Conservation (phyloP, 2,113 vertebrate genomes). For the Cryptotis parvus region DNA sequence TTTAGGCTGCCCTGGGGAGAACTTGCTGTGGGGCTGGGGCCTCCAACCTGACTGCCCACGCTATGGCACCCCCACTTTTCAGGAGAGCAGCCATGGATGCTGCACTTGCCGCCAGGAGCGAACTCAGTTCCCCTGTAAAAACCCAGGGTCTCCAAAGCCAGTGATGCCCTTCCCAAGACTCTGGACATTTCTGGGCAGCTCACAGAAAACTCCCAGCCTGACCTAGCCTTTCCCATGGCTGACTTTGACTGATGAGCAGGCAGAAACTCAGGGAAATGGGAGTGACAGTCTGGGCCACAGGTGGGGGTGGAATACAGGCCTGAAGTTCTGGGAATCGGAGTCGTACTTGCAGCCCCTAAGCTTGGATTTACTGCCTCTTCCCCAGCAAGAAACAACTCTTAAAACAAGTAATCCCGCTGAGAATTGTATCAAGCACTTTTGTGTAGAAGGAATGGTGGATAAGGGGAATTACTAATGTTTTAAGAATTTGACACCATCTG, state of each 20-base stretch:
- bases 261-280: background rate
- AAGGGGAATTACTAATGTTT: background rate
- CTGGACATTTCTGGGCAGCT: background rate
- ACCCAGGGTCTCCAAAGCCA: no score
- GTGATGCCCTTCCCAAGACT: background rate
- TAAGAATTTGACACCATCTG: background rate
- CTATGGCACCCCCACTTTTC: background rate
- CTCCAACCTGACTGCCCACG: accelerated
- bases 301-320: background rate
- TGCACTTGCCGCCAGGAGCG: background rate
- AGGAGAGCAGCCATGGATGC: no score
- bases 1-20: no score
- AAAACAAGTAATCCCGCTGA: background rate
- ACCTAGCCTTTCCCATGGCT: no score
- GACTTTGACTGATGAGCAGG: slow-evolving; percentile 19
- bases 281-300: background rate
- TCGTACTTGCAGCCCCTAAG: background rate
- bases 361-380: background rate
- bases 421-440: background rate
- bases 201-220: background rate
- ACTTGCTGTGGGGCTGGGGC: background rate
- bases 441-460: background rate
- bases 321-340: background rate
- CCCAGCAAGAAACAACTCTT: background rate
- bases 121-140: background rate